Evolutionary conservation across 2,888 invertebrate genomes (phyloP).

Genomic region (Rhyacophila evoluta): DNA sequence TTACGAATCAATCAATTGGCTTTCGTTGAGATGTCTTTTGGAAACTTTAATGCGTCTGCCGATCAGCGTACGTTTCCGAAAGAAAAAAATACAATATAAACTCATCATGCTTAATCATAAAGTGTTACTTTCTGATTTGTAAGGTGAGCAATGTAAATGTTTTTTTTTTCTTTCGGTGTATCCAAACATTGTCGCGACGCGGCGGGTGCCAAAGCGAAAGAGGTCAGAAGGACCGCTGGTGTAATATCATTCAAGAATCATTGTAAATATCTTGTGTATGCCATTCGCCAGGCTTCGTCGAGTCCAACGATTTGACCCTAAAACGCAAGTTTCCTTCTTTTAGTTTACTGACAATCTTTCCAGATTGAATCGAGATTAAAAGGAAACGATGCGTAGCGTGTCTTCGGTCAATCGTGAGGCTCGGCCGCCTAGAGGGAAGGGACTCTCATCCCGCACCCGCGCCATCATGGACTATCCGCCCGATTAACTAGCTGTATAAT

Average conservation of each 20-base stretch:
- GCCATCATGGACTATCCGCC: background rate
- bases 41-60: background rate
- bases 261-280: constrained; percentile 51
- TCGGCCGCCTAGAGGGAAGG: background rate
- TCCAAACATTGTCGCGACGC: background rate
- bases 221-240: constrained; percentile 36
- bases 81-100: background rate
- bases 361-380: background rate
- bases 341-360: constrained; percentile 9
- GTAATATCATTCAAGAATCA: constrained; percentile 45
- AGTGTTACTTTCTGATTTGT: background rate
- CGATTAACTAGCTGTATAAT: constrained; percentile 3
- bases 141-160: background rate
- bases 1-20: background rate
- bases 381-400: background rate
- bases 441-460: background rate
- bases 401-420: background rate
- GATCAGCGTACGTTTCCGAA: background rate
- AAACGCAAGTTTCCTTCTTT: background rate
- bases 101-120: background rate
- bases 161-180: background rate
- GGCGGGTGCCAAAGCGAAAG: background rate
- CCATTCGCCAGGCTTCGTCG: constrained; percentile 30
- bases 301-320: constrained; percentile 25
- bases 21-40: background rate